Evolutionary conservation across 2,113 vertebrate species (phyloP).

Genomic region (Talpa occidentalis): DNA sequence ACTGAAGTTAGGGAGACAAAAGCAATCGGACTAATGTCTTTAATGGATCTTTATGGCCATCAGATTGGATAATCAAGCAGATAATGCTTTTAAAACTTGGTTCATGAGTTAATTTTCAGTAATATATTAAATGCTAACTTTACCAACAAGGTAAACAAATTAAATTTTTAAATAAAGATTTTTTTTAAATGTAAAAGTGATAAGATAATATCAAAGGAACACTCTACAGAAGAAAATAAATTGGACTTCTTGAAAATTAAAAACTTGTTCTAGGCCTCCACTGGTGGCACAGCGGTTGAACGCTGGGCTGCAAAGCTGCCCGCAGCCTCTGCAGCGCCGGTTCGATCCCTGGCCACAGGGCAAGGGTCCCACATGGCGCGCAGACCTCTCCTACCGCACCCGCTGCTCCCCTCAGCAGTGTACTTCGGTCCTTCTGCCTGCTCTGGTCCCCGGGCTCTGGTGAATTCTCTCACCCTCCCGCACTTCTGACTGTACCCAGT

Average conservation of each 20-base stretch:
- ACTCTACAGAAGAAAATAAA: not conserved
- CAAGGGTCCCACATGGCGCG: too few species aligned
- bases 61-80: not conserved
- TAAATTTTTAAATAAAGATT: not conserved
- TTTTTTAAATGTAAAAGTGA: not conserved
- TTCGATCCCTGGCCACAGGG: too few species aligned
- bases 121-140: not conserved
- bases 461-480: too few species aligned
- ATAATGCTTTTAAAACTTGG: not conserved
- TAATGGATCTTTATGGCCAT: not conserved
- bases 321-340: too few species aligned
- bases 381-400: too few species aligned
- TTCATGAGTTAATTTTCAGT: not conserved
- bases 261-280: not conserved
- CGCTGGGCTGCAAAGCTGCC: too few species aligned
- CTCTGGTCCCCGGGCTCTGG: too few species aligned
- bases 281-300: too few species aligned
- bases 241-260: not conserved
- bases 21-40: not conserved
- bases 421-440: too few species aligned
- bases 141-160: slow-evolving; percentile 74
- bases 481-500: too few species aligned
- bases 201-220: not conserved
- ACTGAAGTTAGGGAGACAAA: not conserved
- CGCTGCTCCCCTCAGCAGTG: too few species aligned